Evolutionary conservation across 2,888 invertebrate genomes (phyloP), one percentile per base, ranked within the genome.

Genomic region (Drosophila barbarae): DNA sequence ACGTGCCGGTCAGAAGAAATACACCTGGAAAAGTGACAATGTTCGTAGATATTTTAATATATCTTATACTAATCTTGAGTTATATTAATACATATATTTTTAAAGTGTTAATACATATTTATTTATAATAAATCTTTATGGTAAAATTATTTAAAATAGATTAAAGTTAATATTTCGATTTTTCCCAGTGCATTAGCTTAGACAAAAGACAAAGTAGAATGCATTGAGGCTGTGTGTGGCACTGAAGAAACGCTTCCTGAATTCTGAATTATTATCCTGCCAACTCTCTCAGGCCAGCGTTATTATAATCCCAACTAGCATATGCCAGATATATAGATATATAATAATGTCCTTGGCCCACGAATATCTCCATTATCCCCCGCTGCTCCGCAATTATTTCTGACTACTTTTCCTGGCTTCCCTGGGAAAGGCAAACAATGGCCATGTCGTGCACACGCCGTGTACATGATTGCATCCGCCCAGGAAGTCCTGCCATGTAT

Each of bases 341-440:
- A 58, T 35, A 36, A 60, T 67, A 70, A 61, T 51, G 64, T 71
- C 47, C 53, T 63, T 83, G 72, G 18, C 59, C 49, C 21, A 38
- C 46, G 70, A 70, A 42, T 42, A 61, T 70, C 46, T 68, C 52
- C 52, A 65, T 77, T 67, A 57, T 80, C 54, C 63, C 23, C 4
- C 12, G 28, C 61, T 64, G 59, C 47, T 12, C 2, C 8, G 39
- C 56, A 63, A 71, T 32, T 63, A 53, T 67, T 63, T 67, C 34
- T 12, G 28, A 65, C 64, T 49, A 52, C 57, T 67, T 63, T 60
- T 32, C n/a, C 30, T 15, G 61, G 64, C 26, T 42, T 42, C 23
- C 74, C 73, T 86, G 85, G 79, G 87, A 87, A 86, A 86, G 61
- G 76, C 85, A 87, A 86, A 86, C 76, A 86, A 76, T 66, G 74